Conservation (phyloP, 2,797 vertebrate genomes). For the Chiloscyllium punctatum region DNA sequence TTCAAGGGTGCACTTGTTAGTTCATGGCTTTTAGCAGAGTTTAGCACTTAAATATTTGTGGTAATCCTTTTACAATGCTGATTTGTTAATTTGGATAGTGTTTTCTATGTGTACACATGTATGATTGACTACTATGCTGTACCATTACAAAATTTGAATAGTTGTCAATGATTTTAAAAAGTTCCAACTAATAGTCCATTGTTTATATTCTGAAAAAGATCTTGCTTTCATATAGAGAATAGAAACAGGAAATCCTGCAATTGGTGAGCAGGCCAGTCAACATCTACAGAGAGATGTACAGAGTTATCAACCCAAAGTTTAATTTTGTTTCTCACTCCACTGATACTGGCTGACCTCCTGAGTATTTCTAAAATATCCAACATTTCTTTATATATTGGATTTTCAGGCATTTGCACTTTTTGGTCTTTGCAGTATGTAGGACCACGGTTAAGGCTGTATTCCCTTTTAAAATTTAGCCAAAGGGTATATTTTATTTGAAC, state of each 20-base stretch:
- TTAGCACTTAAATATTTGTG: not conserved
- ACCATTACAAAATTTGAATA: not conserved
- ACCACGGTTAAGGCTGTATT: not conserved
- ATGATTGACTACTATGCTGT: not conserved
- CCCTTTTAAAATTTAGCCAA: not conserved
- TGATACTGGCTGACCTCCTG: not conserved
- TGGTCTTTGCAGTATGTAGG: too few relatives aligned
- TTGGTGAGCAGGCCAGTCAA: not conserved
- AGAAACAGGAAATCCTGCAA: not conserved
- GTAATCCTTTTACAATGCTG: not conserved
- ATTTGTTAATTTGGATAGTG: not conserved
- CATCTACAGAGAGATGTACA: not conserved
- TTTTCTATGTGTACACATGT: not conserved
- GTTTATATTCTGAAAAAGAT: not conserved
- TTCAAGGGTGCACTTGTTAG: too few relatives aligned
- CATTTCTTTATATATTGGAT: not conserved
- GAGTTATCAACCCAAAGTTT: not conserved
- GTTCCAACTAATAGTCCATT: not conserved
- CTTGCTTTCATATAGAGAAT: not conserved
- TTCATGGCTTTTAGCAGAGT: not conserved
- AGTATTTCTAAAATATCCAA: not conserved
- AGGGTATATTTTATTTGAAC: not conserved
- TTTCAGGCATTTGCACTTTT: not conserved
- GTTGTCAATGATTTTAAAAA: not conserved
- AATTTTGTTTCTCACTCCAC: not conserved